Conservation (phyloP, 2,797 vertebrate genomes). For the Argya squamiceps region DNA sequence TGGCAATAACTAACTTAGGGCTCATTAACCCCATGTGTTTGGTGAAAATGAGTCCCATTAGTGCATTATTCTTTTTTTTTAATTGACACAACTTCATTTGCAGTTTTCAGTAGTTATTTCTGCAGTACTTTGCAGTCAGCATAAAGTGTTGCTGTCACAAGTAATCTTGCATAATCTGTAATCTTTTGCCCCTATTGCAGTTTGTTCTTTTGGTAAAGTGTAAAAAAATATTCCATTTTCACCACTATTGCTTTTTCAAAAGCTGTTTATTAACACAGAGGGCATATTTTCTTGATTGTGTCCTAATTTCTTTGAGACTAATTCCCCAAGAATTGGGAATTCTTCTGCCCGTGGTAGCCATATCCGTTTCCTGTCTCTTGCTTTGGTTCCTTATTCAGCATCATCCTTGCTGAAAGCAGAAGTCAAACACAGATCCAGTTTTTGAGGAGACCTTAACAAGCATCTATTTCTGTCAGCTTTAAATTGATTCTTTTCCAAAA, state of each 20-base stretch:
- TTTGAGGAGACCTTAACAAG: neutral
- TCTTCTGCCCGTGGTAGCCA: neutral
- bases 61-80: neutral
- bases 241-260: neutral
- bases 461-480: neutral
- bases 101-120: neutral
- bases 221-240: neutral
- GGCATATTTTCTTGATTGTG: neutral
- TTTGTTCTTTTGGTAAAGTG: neutral
- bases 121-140: slow-evolving; percentile 10
- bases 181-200: neutral
- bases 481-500: neutral
- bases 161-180: slow-evolving; percentile 20
- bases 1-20: neutral
- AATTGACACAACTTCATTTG: neutral
- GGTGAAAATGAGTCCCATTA: neutral
- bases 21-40: neutral
- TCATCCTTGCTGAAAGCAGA: neutral
- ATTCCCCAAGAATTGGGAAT: neutral
- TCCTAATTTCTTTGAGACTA: neutral
- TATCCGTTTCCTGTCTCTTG: neutral
- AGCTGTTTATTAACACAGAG: neutral
- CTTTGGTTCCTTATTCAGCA: neutral
- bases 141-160: neutral
- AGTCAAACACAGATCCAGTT: neutral